Conservation (phyloP, 2,113 vertebrate genomes). For the Tichodroma muraria region DNA sequence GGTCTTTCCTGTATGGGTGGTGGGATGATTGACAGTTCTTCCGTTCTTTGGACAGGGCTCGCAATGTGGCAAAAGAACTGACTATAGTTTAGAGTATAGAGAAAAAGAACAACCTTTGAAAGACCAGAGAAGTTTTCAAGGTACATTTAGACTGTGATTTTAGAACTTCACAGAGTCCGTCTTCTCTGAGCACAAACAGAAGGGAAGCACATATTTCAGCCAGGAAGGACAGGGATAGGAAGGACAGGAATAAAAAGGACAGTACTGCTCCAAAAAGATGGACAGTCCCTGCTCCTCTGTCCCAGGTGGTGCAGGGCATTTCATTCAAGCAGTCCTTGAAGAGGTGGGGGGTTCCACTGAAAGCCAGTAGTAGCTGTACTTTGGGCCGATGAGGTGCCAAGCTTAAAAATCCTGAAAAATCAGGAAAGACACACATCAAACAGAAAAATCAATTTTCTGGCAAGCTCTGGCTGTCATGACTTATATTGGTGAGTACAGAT, state of each 20-base stretch:
- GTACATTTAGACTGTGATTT: background rate
- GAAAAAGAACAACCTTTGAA: background rate
- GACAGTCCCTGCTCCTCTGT: background rate
- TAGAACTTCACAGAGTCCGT: background rate
- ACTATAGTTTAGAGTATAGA: background rate
- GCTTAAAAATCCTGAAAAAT: background rate
- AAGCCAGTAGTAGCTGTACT: background rate
- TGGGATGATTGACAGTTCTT: background rate
- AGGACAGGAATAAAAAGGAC: background rate
- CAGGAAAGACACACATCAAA: background rate
- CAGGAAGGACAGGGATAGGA: background rate
- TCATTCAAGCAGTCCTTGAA: background rate
- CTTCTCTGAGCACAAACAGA: background rate
- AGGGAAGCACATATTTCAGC: background rate
- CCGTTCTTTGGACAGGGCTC: background rate
- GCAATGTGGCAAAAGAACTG: background rate
- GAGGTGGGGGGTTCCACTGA: background rate
- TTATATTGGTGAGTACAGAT: background rate
- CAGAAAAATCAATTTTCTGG: background rate
- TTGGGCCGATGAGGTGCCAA: background rate
- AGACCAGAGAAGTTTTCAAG: background rate
- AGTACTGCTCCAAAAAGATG: background rate
- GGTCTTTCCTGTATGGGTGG: background rate
- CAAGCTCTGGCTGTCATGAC: background rate
- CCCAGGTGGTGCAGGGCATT: rapidly evolving